Conservation (phyloP, 2,888 invertebrate species). For the Drosophila borborema region DNA sequence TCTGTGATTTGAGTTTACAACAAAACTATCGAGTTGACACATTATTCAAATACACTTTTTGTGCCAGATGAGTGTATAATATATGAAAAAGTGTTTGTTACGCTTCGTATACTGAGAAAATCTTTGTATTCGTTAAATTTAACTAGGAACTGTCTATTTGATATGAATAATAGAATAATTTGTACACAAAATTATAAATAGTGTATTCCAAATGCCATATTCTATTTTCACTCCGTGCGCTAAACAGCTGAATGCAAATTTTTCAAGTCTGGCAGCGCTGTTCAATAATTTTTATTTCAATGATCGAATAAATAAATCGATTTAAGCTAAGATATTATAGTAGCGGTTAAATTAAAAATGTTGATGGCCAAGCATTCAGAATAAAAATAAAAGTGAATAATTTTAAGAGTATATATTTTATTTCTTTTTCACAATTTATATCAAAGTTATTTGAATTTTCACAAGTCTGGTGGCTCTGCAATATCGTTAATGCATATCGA, state of each 20-base stretch:
- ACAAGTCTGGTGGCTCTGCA: no score
- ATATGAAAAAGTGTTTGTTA: background rate
- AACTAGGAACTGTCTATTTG: no score
- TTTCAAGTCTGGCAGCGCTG: conserved; percentile 8
- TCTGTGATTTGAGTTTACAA: conserved; percentile 19
- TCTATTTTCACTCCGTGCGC: background rate
- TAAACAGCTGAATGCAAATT: conserved; percentile 19
- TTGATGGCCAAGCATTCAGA: background rate
- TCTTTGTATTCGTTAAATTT: background rate
- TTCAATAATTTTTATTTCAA: no score
- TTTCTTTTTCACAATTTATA: no score
- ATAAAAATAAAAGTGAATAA: background rate
- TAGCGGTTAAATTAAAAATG: conserved; percentile 1
- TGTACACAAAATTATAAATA: background rate
- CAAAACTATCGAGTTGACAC: conserved; percentile 22
- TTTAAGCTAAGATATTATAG: background rate
- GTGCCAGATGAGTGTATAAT: background rate
- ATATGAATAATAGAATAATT: background rate
- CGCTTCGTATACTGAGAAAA: background rate
- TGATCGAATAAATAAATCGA: conserved; percentile 8
- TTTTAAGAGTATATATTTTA: background rate
- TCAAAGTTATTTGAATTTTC: no score
- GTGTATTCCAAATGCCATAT: conserved; percentile 13
- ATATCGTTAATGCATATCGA: background rate
- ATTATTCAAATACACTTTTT: conserved; percentile 23